Percentiles rank a stretch among this genome's conserved stretches.
Conservation (phyloP, 1,140 invertebrate genomes). For the Drosophila jambulina region DNA sequence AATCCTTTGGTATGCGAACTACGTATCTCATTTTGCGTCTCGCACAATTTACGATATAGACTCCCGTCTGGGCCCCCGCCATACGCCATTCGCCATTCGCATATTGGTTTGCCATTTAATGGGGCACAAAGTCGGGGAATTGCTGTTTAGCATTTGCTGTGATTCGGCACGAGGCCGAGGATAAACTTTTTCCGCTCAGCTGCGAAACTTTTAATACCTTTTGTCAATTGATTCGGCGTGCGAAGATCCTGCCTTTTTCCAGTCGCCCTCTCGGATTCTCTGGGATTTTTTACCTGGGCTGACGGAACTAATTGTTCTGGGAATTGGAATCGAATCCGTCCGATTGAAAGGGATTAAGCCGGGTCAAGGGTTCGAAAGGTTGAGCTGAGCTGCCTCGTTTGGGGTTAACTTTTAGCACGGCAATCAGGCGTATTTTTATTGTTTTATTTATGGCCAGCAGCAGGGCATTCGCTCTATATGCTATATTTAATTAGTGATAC, state of each 20-base stretch:
- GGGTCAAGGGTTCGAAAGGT: constrained; percentile 22
- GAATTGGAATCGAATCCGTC: constrained; percentile 52
- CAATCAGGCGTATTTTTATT: constrained; percentile 43
- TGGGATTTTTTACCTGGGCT: constrained; percentile 4
- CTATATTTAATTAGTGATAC: constrained; percentile 75
- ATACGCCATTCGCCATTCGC: constrained; percentile 36
- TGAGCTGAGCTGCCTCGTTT: constrained; percentile 7
- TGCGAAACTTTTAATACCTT: constrained; percentile 79
- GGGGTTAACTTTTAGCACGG: constrained; percentile 27
- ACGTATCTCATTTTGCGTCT: constrained; percentile 81
- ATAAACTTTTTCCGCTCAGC: constrained; percentile 63
- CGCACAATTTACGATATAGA: constrained; percentile 82
- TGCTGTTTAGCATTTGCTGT: constrained; percentile 71
- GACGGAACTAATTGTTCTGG: constrained; percentile 60
- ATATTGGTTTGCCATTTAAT: constrained; percentile 78
- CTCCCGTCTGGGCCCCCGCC: constrained; percentile 37
- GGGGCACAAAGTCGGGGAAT: constrained; percentile 58
- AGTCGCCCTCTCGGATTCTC: background rate
- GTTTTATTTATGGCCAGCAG: constrained; percentile 40
- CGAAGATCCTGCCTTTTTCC: constrained; percentile 18
- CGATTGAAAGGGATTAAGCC: constrained; percentile 49
- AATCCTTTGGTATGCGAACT: constrained; percentile 81
- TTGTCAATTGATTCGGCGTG: constrained; percentile 77
- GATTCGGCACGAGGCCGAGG: constrained; percentile 51
- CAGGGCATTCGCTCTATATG: constrained; percentile 36